A percentile compares a stretch with the other conserved stretches of the same genome.
phyloP scores from a whole-genome alignment of 2,113 vertebrate species.

The Platycercus adscitus region DNA sequence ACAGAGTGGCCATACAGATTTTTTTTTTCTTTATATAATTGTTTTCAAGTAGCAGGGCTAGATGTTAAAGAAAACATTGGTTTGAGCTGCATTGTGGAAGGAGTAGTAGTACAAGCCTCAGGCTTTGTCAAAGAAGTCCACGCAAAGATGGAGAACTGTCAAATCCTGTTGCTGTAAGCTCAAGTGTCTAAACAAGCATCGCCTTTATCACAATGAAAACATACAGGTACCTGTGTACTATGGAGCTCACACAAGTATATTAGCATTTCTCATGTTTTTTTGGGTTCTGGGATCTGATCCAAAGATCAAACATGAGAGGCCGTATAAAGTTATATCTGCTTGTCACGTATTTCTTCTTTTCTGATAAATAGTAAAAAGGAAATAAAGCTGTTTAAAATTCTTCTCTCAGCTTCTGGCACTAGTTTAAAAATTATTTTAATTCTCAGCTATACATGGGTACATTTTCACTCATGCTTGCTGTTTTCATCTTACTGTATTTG shows the following conservation, averaged over 20 bases:
- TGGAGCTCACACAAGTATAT: background rate
- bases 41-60: background rate
- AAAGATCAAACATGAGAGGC: background rate
- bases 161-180: background rate
- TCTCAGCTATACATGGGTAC: background rate
- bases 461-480: background rate
- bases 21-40: background rate
- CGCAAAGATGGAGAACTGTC: background rate
- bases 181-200: background rate
- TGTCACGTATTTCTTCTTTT: background rate
- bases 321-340: background rate
- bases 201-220: background rate
- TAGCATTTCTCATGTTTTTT: background rate
- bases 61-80: background rate
- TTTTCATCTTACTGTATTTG: background rate
- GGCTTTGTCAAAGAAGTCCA: background rate
- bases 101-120: background rate
- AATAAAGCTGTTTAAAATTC: background rate
- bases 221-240: background rate
- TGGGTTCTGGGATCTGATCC: background rate
- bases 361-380: background rate
- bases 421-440: background rate
- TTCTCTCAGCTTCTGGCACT: background rate
- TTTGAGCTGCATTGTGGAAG: background rate
- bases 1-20: background rate